These are phyloP conservation scores for Delia radicum DNA, from an alignment of 1,140 invertebrate species.

Conservation along the genomic window DNA sequence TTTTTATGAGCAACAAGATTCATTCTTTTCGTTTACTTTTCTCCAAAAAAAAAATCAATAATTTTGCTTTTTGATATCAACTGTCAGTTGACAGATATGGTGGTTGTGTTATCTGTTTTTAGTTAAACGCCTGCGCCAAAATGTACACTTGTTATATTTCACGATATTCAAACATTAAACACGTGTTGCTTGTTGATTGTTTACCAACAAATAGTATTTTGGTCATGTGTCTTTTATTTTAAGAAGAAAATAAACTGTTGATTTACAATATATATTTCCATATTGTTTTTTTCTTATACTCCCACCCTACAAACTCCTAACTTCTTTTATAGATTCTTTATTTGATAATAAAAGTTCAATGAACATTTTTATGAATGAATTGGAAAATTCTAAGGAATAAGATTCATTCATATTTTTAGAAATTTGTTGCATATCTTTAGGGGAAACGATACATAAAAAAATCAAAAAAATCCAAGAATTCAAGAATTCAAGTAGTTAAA, in stretches of 20 bases:
- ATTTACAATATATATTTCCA: not conserved
- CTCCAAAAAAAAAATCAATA: constrained; percentile 16
- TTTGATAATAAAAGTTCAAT: not conserved
- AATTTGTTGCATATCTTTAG: too few relatives aligned
- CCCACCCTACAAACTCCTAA: not conserved
- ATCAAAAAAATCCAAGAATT: too few relatives aligned
- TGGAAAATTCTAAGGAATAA: not conserved
- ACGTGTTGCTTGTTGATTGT: constrained; percentile 15
- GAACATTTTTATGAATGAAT: not conserved
- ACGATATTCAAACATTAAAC: not conserved
- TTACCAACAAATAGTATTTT: not conserved
- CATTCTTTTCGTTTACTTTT: not conserved
- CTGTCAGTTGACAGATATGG: constrained; percentile 5
- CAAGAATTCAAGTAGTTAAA: too few relatives aligned
- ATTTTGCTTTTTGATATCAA: not conserved
- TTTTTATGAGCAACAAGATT: not conserved
- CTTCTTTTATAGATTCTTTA: not conserved
- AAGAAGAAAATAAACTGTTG: not conserved
- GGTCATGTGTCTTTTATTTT: not conserved
- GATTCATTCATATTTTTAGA: not conserved
- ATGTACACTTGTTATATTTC: not conserved
- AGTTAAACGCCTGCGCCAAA: not conserved
- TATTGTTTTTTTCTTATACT: not conserved
- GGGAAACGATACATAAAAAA: too few relatives aligned
- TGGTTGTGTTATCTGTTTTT: not conserved